Evolutionary conservation across 1,140 invertebrate species (phyloP).

Genomic region (Ostrea edulis): DNA sequence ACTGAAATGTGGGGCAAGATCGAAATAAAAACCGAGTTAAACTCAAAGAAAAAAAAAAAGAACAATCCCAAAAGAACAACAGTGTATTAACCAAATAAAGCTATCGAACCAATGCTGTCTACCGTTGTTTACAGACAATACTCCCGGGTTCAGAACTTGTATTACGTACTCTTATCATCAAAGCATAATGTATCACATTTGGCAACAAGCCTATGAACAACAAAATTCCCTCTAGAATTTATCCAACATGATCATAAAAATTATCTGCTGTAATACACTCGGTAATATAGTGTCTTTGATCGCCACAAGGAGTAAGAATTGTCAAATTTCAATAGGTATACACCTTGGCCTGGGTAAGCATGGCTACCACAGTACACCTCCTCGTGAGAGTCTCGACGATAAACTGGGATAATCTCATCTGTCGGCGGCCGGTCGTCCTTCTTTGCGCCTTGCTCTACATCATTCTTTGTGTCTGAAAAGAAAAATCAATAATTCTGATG

Average conservation of each 20-base stretch:
- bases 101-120: background rate
- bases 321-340: conserved; percentile 99
- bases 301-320: conserved; percentile 99
- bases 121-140: background rate
- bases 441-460: conserved; percentile 74
- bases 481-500: background rate
- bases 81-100: background rate
- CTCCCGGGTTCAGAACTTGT: background rate
- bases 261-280: conserved; percentile 94
- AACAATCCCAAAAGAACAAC: background rate
- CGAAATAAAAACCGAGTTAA: background rate
- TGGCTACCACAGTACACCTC: conserved; percentile 99
- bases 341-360: conserved; percentile 94
- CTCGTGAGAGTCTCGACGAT: conserved; percentile 95
- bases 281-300: conserved; percentile 98
- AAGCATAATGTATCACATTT: conserved; percentile 22
- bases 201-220: conserved; percentile 4
- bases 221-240: background rate
- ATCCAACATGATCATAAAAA: background rate
- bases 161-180: background rate
- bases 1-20: background rate
- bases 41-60: background rate
- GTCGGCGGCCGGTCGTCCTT: conserved; percentile 82
- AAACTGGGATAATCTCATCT: conserved; percentile 93
- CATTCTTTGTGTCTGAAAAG: conserved; percentile 63